phyloP scores from a whole-genome alignment of 2,797 vertebrate species.

The Cyprinella venusta region DNA sequence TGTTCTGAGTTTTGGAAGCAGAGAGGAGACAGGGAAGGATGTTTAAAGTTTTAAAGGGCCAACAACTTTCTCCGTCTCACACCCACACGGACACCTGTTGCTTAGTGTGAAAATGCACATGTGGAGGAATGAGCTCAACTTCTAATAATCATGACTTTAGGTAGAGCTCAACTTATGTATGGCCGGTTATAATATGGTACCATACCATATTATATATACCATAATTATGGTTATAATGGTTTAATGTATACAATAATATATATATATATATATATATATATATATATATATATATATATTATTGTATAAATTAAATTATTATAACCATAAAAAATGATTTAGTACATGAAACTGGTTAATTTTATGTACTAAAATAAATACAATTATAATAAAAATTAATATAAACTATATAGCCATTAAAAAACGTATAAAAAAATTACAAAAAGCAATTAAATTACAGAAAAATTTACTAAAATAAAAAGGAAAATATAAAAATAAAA shows the following conservation, averaged over 20 bases:
- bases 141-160: background rate
- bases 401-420: background rate
- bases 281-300: no score
- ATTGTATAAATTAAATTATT: no score
- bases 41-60: constrained; percentile 55
- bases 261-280: no score
- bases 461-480: background rate
- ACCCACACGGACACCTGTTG: constrained; percentile 36
- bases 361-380: background rate
- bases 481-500: background rate
- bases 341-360: background rate
- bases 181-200: no score
- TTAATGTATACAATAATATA: no score
- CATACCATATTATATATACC: no score
- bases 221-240: no score
- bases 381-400: background rate
- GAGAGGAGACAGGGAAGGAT: constrained; percentile 59
- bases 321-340: background rate
- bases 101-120: background rate
- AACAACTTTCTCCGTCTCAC: constrained; percentile 20
- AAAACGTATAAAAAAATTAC: background rate
- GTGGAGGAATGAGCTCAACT: background rate
- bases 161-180: background rate
- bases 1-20: constrained; percentile 75
- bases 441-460: background rate